Evolutionary conservation across 1,140 invertebrate genomes (phyloP).

Genomic region (Lepidotrigona ventralis): DNA sequence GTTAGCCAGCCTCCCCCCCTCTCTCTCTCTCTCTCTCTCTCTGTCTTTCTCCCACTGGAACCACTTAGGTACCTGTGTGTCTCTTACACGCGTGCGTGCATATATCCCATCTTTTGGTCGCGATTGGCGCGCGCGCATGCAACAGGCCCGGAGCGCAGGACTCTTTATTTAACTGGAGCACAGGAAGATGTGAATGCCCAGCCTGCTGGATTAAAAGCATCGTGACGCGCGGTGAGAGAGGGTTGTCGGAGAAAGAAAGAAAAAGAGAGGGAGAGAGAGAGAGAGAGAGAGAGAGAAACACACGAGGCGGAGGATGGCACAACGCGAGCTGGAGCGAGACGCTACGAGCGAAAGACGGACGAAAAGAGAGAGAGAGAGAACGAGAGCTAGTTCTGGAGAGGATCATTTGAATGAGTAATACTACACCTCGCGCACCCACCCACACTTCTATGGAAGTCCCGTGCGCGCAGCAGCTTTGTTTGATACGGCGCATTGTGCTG

Average conservation of each 20-base stretch:
- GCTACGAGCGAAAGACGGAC: not conserved
- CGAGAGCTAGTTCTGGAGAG: conserved; percentile 64
- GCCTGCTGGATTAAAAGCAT: conserved; percentile 75
- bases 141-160: conserved; percentile 63
- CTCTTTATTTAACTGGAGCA: conserved; percentile 72
- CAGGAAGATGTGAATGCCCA: conserved; percentile 75
- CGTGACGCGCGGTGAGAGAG: conserved; percentile 54
- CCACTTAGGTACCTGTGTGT: not conserved
- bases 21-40: not conserved
- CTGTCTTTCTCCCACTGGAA: not conserved
- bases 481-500: conserved; percentile 77
- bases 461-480: conserved; percentile 77
- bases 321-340: no score
- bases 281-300: conserved; percentile 37
- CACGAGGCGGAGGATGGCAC: conserved; percentile 38
- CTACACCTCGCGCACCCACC: conserved; percentile 80
- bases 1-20: conserved; percentile 6
- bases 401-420: conserved; percentile 81
- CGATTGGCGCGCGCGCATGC: conserved; percentile 53
- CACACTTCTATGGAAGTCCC: conserved; percentile 74
- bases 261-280: conserved; percentile 15
- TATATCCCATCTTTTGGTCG: not conserved
- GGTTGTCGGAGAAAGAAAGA: not conserved
- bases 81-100: conserved; percentile 16
- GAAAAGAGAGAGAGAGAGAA: conserved; percentile 32